phyloP scores from a whole-genome alignment of 1,140 invertebrate species.

The Camponotus pennsylvanicus region DNA sequence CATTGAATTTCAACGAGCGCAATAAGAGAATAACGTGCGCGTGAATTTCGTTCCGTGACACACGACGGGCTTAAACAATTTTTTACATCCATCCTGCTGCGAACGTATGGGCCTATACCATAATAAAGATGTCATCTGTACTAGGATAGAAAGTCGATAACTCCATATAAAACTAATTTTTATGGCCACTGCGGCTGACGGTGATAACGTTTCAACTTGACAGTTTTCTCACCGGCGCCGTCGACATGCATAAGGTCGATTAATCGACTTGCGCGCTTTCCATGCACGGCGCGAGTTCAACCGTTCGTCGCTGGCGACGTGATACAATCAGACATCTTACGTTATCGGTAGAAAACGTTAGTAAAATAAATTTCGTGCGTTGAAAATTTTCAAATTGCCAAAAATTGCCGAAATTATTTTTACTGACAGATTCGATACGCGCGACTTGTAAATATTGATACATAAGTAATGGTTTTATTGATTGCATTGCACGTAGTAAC shows the following conservation, averaged over 20 bases:
- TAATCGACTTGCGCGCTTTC: constrained; percentile 63
- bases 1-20: constrained; percentile 53
- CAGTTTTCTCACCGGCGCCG: constrained; percentile 54
- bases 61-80: constrained; percentile 46
- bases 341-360: neutral
- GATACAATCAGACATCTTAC: constrained; percentile 36
- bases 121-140: constrained; percentile 54
- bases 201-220: constrained; percentile 65
- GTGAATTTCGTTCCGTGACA: constrained; percentile 37
- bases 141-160: constrained; percentile 52
- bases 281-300: neutral
- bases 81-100: constrained; percentile 11
- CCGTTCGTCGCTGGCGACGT: neutral
- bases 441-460: neutral
- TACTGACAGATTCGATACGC: neutral
- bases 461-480: constrained; percentile 13
- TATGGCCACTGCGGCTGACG: constrained; percentile 55
- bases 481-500: neutral
- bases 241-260: constrained; percentile 59
- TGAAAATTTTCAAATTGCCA: neutral
- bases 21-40: constrained; percentile 30
- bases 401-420: constrained; percentile 9
- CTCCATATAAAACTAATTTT: constrained; percentile 58
- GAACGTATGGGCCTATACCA: neutral
- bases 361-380: neutral